These are phyloP conservation scores for Epizoanthus ramosus DNA, from an alignment of 92 coral and sea anemone genomes.

Conservation along the genomic window DNA sequence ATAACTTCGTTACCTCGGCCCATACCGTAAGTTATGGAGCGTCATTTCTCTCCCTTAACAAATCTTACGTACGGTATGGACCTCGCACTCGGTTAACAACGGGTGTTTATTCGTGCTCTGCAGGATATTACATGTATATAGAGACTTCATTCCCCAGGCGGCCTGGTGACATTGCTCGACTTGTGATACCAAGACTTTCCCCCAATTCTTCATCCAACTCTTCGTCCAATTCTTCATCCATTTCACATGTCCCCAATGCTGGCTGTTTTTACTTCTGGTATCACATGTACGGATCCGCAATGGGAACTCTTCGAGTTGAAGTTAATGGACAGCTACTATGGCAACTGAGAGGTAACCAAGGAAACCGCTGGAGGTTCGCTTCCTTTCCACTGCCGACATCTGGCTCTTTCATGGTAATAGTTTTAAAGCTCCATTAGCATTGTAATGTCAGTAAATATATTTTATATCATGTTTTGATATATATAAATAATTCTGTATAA, in stretches of 20 bases:
- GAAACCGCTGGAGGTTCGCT: background rate
- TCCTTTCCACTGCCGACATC: background rate
- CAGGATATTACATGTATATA: slow-evolving; percentile 9
- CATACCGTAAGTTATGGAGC: no score
- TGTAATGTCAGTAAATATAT: no score
- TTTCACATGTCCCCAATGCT: background rate
- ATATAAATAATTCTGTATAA: no score
- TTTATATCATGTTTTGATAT: no score
- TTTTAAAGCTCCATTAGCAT: no score
- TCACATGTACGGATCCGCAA: background rate
- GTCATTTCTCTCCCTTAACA: background rate
- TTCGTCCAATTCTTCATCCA: no score
- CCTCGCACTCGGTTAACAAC: background rate
- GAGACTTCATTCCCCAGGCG: background rate
- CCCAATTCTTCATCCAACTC: no score
- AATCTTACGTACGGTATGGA: no score
- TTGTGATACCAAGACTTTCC: background rate
- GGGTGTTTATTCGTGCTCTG: background rate
- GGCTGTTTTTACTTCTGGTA: background rate
- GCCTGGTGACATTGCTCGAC: background rate
- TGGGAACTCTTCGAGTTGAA: background rate
- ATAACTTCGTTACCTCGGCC: no score
- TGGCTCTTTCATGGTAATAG: no score
- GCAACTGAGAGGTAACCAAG: slow-evolving; percentile 1
- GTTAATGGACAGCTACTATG: background rate